Base-by-base conservation (phyloP, 2,113 vertebrate species). In the Vulpes ferrilata region DNA sequence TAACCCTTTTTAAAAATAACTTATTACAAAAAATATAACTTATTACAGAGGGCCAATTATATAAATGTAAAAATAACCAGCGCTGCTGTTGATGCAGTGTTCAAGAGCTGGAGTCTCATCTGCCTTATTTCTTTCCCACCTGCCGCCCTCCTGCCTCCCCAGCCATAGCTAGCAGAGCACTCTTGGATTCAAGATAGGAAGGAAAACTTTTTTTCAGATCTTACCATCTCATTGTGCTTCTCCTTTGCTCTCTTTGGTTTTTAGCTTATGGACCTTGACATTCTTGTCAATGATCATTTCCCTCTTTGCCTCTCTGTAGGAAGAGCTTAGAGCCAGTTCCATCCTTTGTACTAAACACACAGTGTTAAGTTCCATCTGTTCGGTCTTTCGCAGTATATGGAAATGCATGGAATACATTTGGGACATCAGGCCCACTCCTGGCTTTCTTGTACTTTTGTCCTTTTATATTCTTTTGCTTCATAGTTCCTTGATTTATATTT, bases 381-480 rank as follows among this genome's bases (percentile, higher is more conserved):
- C 11, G 11, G 15, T 78, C 20, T 79, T 74, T 60, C 57, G 43
- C 12, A 64, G 4, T 86, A 5, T 60, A 25, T 80, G 92, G 43
- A 79, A 67, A 74, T 43, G 9, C 25, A 11, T 15, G 2, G 23
- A 69, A 59, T 81, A 11, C 51, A 11, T 71, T 88, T 60, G 55
- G 13, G 67, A 10, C 64, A 8, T 15, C 20, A 84, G 15, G 19
- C 6, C 19, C 71, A 4, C n/a, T 62, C 43, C 84, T 27, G 25
- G 4, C 30, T 71, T 59, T 30, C 20, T 81, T 11, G 60, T 53
- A 19, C 15, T 32, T 85, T 85, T 1, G 0, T 85, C 15, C 7
- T 22, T 97, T 76, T 27, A 84, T 84, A 81, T 76, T 80, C 35
- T 20, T 90, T 96, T 76, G 32, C 64, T 90, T 71, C 15, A 1